These are phyloP conservation scores for Gambusia holbrooki DNA, from an alignment of 2,113 vertebrate species.

Conservation along the genomic window DNA sequence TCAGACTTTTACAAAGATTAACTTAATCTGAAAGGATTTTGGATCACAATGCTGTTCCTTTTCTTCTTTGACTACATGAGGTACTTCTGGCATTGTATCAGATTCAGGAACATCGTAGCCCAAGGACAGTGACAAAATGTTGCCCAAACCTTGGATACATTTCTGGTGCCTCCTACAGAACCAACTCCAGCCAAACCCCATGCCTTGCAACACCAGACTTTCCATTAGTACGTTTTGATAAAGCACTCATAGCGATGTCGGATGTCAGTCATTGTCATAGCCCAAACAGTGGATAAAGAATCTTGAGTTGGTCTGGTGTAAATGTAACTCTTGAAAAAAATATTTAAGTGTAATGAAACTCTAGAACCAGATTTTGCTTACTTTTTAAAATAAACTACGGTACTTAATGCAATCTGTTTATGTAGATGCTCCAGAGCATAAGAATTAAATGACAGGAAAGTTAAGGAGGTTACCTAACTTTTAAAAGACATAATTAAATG, in stretches of 20 bases:
- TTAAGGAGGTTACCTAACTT: not conserved
- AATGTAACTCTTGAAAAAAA: not conserved
- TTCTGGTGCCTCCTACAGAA: not conserved
- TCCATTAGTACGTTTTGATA: too few relatives aligned
- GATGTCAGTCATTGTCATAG: not conserved
- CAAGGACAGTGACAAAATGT: not conserved
- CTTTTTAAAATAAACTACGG: not conserved
- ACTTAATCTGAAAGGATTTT: not conserved
- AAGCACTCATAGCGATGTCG: too few relatives aligned
- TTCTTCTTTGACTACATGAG: too few relatives aligned
- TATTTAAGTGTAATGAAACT: not conserved
- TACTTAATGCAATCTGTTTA: too few relatives aligned
- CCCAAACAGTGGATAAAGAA: not conserved
- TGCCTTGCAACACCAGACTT: not conserved
- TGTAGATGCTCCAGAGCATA: too few relatives aligned
- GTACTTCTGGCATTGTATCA: not conserved
- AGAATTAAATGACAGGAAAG: not conserved
- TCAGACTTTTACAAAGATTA: not conserved
- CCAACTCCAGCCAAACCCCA: not conserved
- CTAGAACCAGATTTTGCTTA: not conserved
- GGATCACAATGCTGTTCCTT: too few relatives aligned
- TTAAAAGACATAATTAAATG: not conserved
- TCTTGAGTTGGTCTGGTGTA: too few relatives aligned
- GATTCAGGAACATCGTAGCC: not conserved
- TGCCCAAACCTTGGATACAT: not conserved